phyloP scores from a whole-genome alignment of 2,888 invertebrate species.

The Tholera decimalis region DNA sequence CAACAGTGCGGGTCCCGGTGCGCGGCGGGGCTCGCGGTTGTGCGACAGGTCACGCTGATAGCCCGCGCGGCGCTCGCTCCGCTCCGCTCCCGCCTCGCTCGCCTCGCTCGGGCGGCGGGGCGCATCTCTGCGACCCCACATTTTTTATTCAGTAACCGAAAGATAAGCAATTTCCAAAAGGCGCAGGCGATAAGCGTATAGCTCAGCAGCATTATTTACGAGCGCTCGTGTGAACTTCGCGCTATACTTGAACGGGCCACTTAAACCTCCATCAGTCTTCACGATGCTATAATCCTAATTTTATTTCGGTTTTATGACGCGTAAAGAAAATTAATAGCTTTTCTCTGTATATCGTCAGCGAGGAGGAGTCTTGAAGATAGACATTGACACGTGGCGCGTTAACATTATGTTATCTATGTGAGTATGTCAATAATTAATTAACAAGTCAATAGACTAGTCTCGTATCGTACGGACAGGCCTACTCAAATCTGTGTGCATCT shows the following conservation, averaged over 20 bases:
- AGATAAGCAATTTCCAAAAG: slow-evolving; percentile 77
- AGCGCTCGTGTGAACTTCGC: slow-evolving; percentile 52
- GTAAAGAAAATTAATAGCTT: slow-evolving; percentile 78
- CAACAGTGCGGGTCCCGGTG: slow-evolving; percentile 42
- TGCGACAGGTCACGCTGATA: slow-evolving; percentile 75
- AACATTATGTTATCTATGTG: too few species aligned
- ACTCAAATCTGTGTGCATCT: too few species aligned
- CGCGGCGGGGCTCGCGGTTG: background rate
- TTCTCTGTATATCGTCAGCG: slow-evolving; percentile 71
- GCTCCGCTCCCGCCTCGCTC: slow-evolving; percentile 10
- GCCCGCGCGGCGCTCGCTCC: slow-evolving; percentile 58
- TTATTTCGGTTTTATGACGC: slow-evolving; percentile 74
- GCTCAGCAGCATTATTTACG: slow-evolving; percentile 76
- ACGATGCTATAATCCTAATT: slow-evolving; percentile 57
- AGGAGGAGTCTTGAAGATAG: background rate
- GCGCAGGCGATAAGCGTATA: slow-evolving; percentile 69
- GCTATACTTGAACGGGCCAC: slow-evolving; percentile 67
- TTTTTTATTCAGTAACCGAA: slow-evolving; percentile 69
- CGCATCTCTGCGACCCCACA: slow-evolving; percentile 36
- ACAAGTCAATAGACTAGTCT: too few species aligned
- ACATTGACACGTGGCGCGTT: too few species aligned
- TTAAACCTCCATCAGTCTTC: slow-evolving; percentile 83
- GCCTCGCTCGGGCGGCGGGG: background rate
- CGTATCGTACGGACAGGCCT: too few species aligned
- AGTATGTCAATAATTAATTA: too few species aligned